A percentile compares a stretch with the other conserved stretches of the same genome.
Evolutionary conservation across 2,113 vertebrate species (phyloP).

Genomic region (Sinocyclocheilus maitianheensis): DNA sequence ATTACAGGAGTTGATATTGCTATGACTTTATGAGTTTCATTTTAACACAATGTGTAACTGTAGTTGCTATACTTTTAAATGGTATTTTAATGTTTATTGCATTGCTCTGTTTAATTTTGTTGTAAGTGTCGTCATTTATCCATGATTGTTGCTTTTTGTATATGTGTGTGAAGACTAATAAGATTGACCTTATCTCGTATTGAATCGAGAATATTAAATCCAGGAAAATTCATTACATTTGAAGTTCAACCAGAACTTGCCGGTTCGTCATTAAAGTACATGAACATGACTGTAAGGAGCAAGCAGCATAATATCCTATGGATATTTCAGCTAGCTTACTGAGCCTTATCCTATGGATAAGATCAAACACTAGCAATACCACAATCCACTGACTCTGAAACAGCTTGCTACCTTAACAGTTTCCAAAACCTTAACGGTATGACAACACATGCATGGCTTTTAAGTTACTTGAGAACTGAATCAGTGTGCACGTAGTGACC

Average conservation of each 20-base stretch:
- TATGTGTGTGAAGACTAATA: not conserved
- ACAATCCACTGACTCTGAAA: conserved; percentile 6
- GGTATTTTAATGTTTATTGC: not conserved
- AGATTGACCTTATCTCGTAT: not conserved
- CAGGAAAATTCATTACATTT: not conserved
- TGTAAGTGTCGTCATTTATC: not conserved
- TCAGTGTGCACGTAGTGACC: not conserved
- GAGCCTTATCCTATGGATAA: conserved; percentile 44
- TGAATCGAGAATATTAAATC: not conserved
- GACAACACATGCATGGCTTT: not conserved
- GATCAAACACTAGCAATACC: conserved; percentile 24
- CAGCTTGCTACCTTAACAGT: conserved; percentile 18
- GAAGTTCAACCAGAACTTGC: not conserved
- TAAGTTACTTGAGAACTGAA: not conserved
- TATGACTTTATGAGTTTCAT: not conserved
- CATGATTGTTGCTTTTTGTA: not conserved
- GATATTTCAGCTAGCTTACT: conserved; percentile 43
- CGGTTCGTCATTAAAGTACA: not conserved
- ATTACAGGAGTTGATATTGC: not conserved
- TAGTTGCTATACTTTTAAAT: not conserved
- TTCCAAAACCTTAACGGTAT: not conserved
- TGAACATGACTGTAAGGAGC: not conserved
- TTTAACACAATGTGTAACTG: too few species aligned
- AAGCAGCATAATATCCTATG: conserved; percentile 41
- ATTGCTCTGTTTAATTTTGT: not conserved